phyloP scores from a whole-genome alignment of 2,113 vertebrate species.

The Rhipidura dahli region DNA sequence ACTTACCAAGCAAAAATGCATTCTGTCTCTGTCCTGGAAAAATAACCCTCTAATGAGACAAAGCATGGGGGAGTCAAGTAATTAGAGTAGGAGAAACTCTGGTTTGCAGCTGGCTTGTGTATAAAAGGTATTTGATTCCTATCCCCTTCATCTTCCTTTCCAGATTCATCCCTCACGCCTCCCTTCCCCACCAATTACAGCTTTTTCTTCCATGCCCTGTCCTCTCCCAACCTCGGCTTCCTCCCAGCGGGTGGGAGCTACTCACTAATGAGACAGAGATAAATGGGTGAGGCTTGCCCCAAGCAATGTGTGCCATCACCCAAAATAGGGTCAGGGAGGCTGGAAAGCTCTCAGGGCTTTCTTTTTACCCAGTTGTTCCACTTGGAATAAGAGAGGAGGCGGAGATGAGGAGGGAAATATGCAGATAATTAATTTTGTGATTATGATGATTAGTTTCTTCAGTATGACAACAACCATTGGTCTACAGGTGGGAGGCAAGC shows the following conservation, averaged over 20 bases:
- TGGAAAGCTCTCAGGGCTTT: neutral
- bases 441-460: neutral
- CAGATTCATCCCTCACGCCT: neutral
- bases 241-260: neutral
- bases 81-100: neutral
- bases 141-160: neutral
- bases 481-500: rapidly evolving
- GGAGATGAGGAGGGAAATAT: neutral
- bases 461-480: neutral
- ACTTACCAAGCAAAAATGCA: neutral
- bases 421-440: neutral
- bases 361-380: neutral
- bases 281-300: neutral
- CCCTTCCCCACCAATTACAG: neutral
- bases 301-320: neutral
- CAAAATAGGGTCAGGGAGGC: neutral
- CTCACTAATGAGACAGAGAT: conserved; percentile 12
- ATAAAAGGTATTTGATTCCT: neutral
- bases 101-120: conserved; percentile 10
- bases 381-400: neutral
- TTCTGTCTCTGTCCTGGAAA: neutral
- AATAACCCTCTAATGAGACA: conserved; percentile 21
- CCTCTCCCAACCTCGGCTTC: neutral
- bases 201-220: neutral
- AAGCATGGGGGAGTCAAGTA: neutral